phyloP scores from a whole-genome alignment of 2,113 vertebrate genomes.

The Petrocephalus zakoni region DNA sequence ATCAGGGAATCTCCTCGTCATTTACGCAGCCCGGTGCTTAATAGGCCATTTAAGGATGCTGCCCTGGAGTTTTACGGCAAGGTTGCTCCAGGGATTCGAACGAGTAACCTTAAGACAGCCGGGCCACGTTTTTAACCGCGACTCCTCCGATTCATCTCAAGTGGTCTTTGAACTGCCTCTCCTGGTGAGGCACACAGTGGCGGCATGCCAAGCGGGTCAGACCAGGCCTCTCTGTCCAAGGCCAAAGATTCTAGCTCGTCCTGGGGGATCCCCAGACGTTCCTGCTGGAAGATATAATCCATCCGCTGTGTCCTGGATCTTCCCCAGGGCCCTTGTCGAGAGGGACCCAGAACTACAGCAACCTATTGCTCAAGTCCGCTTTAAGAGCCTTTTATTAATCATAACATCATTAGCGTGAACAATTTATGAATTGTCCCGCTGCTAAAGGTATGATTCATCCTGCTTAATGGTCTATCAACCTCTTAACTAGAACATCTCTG shows the following conservation, averaged over 20 bases:
- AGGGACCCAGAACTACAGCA: neutral
- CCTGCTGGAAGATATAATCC: neutral
- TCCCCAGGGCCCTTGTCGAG: neutral
- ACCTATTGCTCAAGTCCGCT: neutral
- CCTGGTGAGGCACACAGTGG: neutral
- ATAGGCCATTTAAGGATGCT: neutral
- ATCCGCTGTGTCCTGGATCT: neutral
- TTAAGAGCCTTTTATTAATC: neutral
- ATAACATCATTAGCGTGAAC: neutral
- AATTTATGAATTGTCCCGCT: neutral
- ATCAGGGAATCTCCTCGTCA: neutral
- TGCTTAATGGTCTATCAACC: neutral
- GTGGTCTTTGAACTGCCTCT: neutral
- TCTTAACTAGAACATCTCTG: neutral
- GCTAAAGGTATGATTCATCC: neutral
- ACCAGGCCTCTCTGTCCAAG: neutral
- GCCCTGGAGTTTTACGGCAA: neutral
- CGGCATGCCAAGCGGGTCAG: neutral
- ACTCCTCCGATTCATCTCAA: neutral
- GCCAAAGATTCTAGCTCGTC: neutral
- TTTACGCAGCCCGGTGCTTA: neutral
- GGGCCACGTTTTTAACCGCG: neutral
- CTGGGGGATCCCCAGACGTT: neutral
- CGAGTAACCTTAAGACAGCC: neutral
- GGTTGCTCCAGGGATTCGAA: neutral